A percentile compares a stretch with the other conserved stretches of the same genome.
Conservation (phyloP, 2,797 vertebrate genomes). For the Sebastes hopkinsi region DNA sequence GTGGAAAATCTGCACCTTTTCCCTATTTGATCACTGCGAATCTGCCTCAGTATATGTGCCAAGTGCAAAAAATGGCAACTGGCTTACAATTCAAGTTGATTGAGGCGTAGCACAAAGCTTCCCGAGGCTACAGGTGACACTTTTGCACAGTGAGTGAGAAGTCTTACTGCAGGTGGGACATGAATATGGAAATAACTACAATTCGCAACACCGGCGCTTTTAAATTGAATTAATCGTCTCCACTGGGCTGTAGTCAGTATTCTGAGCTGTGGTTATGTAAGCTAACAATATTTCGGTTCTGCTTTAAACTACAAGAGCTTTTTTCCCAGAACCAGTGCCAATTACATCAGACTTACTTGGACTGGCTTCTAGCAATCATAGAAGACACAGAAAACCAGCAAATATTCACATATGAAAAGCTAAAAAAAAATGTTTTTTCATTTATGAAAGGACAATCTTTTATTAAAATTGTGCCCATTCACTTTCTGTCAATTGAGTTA, state of each 20-base stretch:
- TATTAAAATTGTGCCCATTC: too few species aligned
- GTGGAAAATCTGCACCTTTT: constrained; percentile 7
- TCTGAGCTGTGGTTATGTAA: neutral
- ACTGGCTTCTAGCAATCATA: neutral
- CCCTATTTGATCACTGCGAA: neutral
- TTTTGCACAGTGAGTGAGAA: neutral
- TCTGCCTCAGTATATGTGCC: constrained; percentile 1
- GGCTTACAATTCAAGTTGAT: neutral
- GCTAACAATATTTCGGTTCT: neutral
- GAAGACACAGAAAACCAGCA: too few species aligned
- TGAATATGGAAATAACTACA: constrained; percentile 5
- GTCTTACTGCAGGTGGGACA: neutral
- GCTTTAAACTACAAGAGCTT: neutral
- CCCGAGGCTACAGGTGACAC: constrained; percentile 28
- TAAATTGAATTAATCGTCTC: neutral
- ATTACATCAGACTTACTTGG: neutral
- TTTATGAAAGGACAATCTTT: too few species aligned
- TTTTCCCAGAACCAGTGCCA: neutral
- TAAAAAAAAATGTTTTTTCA: too few species aligned
- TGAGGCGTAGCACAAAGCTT: neutral
- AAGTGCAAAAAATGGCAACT: constrained; percentile 13
- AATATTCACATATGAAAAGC: too few species aligned
- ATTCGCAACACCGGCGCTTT: neutral
- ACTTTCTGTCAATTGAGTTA: neutral
- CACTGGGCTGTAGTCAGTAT: neutral